These are phyloP conservation scores for Ephestia elutella DNA, from an alignment of 1,140 invertebrate genomes.

Conservation along the genomic window DNA sequence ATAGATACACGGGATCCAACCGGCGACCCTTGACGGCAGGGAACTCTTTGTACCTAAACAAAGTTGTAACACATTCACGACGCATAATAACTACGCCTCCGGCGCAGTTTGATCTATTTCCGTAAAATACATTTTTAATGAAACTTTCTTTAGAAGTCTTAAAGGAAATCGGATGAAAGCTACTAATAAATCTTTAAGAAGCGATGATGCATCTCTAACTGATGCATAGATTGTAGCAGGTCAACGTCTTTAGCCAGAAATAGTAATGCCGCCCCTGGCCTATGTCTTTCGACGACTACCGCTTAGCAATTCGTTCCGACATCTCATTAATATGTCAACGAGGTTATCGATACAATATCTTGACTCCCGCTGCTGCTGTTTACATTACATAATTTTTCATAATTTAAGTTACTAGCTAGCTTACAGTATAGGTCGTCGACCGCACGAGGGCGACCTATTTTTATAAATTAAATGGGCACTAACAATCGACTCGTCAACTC, in stretches of 20 bases:
- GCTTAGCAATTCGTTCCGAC: conserved; percentile 49
- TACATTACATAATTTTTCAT: conserved; percentile 19
- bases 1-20: conserved; percentile 27
- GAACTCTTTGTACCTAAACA: conserved; percentile 22
- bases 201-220: conserved; percentile 36
- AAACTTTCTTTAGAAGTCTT: conserved; percentile 3
- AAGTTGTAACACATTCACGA: conserved; percentile 15
- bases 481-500: conserved; percentile 41
- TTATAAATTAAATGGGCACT: conserved; percentile 48
- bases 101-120: conserved; percentile 1
- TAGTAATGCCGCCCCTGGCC: conserved; percentile 50
- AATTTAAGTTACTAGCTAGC: conserved; percentile 15
- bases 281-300: conserved; percentile 50
- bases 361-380: conserved; percentile 31
- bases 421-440: conserved; percentile 35
- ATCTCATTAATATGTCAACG: conserved; percentile 64
- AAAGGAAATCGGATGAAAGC: conserved; percentile 3
- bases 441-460: conserved; percentile 45
- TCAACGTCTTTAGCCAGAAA: conserved; percentile 62
- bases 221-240: conserved; percentile 49
- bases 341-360: conserved; percentile 49
- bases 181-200: conserved; percentile 19
- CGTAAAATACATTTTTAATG: neutral
- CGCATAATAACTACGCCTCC: conserved; percentile 2
- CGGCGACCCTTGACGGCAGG: conserved; percentile 17